phyloP scores from a whole-genome alignment of 1,140 invertebrate species.

The Papilio xuthus region DNA sequence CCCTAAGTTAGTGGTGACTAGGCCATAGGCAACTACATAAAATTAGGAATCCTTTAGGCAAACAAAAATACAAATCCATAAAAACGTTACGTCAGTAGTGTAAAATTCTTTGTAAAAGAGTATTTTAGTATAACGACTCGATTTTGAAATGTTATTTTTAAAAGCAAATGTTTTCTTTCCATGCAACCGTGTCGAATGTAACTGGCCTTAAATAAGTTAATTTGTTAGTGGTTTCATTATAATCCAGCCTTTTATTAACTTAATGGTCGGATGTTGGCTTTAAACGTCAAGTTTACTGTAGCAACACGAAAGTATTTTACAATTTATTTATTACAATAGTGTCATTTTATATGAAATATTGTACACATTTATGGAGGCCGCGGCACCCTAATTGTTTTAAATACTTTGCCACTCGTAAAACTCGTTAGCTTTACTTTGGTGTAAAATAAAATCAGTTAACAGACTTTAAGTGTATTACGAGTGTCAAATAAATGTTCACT shows the following conservation, averaged over 20 bases:
- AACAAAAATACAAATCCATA: no score
- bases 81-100: no score
- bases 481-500: neutral
- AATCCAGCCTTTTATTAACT: slow-evolving; percentile 30
- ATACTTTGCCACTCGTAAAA: neutral
- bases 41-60: no score
- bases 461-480: neutral
- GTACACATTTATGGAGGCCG: slow-evolving; percentile 6
- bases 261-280: slow-evolving; percentile 29
- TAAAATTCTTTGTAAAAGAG: neutral
- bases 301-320: slow-evolving; percentile 10
- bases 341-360: slow-evolving; percentile 5
- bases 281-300: slow-evolving; percentile 9
- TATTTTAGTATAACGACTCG: neutral
- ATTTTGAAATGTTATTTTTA: neutral
- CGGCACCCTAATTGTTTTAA: neutral
- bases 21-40: no score
- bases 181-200: neutral
- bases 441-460: neutral
- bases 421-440: slow-evolving; percentile 13
- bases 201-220: slow-evolving; percentile 7
- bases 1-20: no score
- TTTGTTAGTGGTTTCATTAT: slow-evolving; percentile 26
- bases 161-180: slow-evolving; percentile 8
- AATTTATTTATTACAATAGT: slow-evolving; percentile 27